Conservation (phyloP, 2,797 vertebrate species). For the Delichon dasypus region DNA sequence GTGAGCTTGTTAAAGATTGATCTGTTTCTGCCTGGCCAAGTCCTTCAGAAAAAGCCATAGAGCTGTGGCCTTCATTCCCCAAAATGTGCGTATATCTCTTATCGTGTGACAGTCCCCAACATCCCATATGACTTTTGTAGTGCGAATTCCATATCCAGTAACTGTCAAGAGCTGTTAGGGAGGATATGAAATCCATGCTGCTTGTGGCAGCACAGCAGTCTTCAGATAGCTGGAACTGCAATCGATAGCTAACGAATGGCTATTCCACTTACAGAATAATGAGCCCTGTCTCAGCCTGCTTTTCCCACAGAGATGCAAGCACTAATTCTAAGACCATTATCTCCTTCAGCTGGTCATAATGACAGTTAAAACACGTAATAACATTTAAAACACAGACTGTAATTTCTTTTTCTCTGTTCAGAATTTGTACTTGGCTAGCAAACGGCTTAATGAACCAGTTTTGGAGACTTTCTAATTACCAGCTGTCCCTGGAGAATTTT, state of each 20-base stretch:
- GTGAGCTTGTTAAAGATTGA: neutral
- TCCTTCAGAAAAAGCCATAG: neutral
- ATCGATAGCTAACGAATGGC: constrained; percentile 49
- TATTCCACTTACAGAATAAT: constrained; percentile 20
- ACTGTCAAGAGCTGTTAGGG: neutral
- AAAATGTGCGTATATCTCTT: neutral
- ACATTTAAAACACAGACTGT: constrained; percentile 47
- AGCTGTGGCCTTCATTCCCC: neutral
- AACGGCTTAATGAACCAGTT: neutral
- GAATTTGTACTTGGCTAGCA: constrained; percentile 38
- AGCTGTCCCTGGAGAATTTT: neutral
- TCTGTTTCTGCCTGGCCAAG: neutral
- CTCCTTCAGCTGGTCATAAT: constrained; percentile 25
- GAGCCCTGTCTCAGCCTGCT: constrained; percentile 1
- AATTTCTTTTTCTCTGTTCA: constrained; percentile 43
- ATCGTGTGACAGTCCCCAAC: rapidly evolving
- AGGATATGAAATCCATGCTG: neutral
- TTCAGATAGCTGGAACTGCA: constrained; percentile 5
- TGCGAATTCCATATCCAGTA: neutral
- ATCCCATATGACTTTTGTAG: neutral
- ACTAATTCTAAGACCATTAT: constrained; percentile 21
- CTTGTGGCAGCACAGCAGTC: constrained; percentile 20
- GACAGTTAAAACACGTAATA: constrained; percentile 41
- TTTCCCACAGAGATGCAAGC: constrained; percentile 25
- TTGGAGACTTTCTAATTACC: constrained; percentile 29